These are phyloP conservation scores for Mustela erminea DNA, from an alignment of 2,797 vertebrate genomes.

Conservation along the genomic window DNA sequence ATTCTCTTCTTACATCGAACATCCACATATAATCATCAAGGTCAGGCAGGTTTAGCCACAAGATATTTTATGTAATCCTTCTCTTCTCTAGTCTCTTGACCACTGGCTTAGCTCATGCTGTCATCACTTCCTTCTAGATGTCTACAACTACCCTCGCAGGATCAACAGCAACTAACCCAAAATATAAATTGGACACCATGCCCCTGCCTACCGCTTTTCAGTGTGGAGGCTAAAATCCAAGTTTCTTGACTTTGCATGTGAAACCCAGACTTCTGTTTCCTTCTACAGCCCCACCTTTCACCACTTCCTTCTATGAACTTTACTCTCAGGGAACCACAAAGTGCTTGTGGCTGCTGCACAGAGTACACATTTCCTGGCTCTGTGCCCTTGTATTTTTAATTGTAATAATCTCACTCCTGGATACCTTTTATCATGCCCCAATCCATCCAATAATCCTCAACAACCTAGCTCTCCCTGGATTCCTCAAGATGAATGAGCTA, in stretches of 20 bases:
- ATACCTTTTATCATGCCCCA: background rate
- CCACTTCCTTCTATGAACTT: conserved; percentile 47
- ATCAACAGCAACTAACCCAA: background rate
- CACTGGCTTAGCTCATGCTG: background rate
- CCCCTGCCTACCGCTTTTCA: background rate
- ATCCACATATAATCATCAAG: background rate
- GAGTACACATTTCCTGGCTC: background rate
- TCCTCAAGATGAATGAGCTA: background rate
- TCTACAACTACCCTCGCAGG: background rate
- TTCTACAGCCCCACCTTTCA: background rate
- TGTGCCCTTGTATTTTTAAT: background rate
- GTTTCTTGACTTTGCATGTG: background rate
- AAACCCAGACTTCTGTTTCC: background rate
- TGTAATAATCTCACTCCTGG: background rate
- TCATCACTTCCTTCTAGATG: background rate
- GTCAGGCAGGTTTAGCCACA: background rate
- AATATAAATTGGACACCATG: background rate
- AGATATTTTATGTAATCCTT: background rate
- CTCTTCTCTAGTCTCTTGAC: background rate
- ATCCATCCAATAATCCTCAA: background rate
- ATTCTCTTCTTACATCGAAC: background rate
- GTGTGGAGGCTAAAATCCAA: background rate
- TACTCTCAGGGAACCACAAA: background rate
- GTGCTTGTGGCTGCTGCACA: background rate
- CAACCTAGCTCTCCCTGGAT: background rate